A percentile compares a stretch with the other conserved stretches of the same genome.
Evolutionary conservation across 2,113 vertebrate species (phyloP).

Genomic region (Telmatochromis sp.): DNA sequence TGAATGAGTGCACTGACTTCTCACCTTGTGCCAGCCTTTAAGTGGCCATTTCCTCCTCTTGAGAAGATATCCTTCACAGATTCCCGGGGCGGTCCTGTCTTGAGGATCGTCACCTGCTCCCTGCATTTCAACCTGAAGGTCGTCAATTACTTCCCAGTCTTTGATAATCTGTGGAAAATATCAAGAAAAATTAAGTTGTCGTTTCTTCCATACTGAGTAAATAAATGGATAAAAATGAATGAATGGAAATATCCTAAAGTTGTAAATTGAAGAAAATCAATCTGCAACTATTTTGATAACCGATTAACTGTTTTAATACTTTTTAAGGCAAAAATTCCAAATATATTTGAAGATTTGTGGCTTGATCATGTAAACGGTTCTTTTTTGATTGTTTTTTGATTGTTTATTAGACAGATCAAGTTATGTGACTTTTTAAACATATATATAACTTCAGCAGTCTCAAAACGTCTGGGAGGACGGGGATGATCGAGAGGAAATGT

Average conservation of each 20-base stretch:
- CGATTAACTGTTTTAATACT: rapidly evolving
- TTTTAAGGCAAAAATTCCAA: background rate
- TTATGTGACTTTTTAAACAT: background rate
- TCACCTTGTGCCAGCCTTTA: slow-evolving; percentile 96
- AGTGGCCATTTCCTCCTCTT: slow-evolving; percentile 96
- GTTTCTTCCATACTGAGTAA: rapidly evolving
- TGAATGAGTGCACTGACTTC: background rate
- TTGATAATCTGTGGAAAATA: slow-evolving; percentile 53
- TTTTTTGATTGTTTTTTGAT: background rate
- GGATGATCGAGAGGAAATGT: background rate
- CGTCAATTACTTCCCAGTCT: slow-evolving; percentile 88
- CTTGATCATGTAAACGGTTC: rapidly evolving
- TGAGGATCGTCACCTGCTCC: slow-evolving; percentile 35
- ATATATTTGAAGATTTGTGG: background rate
- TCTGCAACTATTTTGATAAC: background rate
- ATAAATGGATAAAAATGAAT: background rate
- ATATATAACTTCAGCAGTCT: background rate
- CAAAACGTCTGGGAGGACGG: background rate
- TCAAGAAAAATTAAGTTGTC: background rate
- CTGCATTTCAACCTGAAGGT: slow-evolving; percentile 34
- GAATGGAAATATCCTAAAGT: background rate
- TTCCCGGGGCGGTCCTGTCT: slow-evolving; percentile 46
- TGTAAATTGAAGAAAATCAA: background rate
- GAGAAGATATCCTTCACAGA: slow-evolving; percentile 87
- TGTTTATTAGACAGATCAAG: rapidly evolving